These are phyloP conservation scores for Donacobius atricapilla DNA, from an alignment of 2,113 vertebrate genomes.

Conservation along the genomic window DNA sequence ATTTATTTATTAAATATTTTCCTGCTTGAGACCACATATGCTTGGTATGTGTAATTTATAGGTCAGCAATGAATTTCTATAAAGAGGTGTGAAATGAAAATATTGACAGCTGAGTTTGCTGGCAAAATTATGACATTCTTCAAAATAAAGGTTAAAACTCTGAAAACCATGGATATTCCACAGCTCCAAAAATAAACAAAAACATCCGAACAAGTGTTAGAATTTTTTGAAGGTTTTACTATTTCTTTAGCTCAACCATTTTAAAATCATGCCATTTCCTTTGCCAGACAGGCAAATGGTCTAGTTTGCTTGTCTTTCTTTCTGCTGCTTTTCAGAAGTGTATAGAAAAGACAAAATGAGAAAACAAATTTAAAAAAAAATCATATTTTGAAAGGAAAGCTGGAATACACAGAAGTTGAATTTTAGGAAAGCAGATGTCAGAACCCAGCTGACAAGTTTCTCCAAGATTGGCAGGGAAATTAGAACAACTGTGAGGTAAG, in stretches of 20 bases:
- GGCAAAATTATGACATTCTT: conserved; percentile 25
- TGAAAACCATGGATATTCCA: conserved; percentile 31
- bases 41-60: conserved; percentile 40
- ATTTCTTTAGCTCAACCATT: neutral
- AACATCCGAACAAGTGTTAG: neutral
- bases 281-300: neutral
- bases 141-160: conserved; percentile 29
- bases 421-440: neutral
- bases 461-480: neutral
- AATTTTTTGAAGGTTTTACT: conserved; percentile 5
- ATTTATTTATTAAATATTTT: conserved; percentile 49
- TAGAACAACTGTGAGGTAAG: neutral
- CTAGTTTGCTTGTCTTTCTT: neutral
- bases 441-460: neutral
- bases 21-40: conserved; percentile 34
- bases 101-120: conserved; percentile 48
- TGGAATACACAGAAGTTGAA: neutral
- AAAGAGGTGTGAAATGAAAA: conserved; percentile 61
- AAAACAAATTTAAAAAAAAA: neutral
- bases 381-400: neutral
- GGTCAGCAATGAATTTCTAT: conserved; percentile 24
- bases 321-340: neutral
- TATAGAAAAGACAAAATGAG: neutral
- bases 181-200: conserved; percentile 36
- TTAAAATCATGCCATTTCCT: neutral